phyloP scores from a whole-genome alignment of 1,140 invertebrate genomes.

The Drosophila murphyi region DNA sequence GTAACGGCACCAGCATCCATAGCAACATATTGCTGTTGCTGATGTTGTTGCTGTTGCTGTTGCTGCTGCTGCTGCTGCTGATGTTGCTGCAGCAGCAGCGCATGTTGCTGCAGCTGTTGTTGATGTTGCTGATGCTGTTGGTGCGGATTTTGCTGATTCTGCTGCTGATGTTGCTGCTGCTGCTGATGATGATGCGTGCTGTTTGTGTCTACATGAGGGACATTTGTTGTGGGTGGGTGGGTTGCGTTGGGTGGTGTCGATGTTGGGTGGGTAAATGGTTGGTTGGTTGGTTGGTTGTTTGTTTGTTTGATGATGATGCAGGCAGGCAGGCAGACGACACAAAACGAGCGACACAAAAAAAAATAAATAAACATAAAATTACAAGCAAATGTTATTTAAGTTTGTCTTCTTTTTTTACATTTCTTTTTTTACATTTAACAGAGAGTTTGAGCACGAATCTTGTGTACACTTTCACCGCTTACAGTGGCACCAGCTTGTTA shows the following conservation, averaged over 20 bases:
- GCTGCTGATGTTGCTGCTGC: slow-evolving; percentile 41
- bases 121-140: slow-evolving; percentile 41
- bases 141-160: slow-evolving; percentile 42
- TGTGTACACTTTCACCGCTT: slow-evolving; percentile 42
- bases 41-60: slow-evolving; percentile 68
- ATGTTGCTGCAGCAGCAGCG: slow-evolving; percentile 63
- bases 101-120: slow-evolving; percentile 60
- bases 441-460: slow-evolving; percentile 22
- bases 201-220: slow-evolving; percentile 70
- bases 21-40: slow-evolving; percentile 70
- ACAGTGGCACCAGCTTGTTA: neutral
- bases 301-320: slow-evolving; percentile 55
- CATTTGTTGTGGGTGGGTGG: slow-evolving; percentile 27
- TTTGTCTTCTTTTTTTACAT: slow-evolving; percentile 15
- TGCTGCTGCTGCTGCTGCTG: slow-evolving; percentile 85
- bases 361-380: slow-evolving; percentile 59
- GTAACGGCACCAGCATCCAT: slow-evolving; percentile 85
- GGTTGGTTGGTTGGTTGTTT: slow-evolving; percentile 26
- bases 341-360: slow-evolving; percentile 55
- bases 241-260: slow-evolving; percentile 8
- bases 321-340: slow-evolving; percentile 58
- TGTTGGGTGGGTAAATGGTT: slow-evolving; percentile 20
- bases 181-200: slow-evolving; percentile 70
- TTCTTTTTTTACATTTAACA: neutral
- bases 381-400: slow-evolving; percentile 78